Evolutionary conservation across 2,888 invertebrate species (phyloP), one percentile per base, ranked within the genome.

Genomic region (Eremobia ochroleuca): DNA sequence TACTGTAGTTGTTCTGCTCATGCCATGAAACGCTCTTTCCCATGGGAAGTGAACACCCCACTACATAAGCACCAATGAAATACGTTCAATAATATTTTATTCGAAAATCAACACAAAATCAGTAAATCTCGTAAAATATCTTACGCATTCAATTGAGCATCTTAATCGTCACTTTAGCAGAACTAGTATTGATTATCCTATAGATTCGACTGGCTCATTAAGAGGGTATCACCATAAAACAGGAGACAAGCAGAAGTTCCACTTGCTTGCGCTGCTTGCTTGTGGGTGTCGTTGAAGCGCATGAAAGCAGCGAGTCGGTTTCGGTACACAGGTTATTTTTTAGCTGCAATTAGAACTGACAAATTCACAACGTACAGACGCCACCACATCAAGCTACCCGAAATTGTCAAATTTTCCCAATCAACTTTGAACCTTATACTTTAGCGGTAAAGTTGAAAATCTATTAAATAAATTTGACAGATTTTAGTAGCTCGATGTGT

Each of bases 141-240:
- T 74, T 49, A 65, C 59, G n/a, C 40, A 81, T 81, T 85, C 49
- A 83, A 70, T 73, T 46, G 37, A 67, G 37, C 37, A 46, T 64
- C 55, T 73, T 81, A 70, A 76, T 67, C 66, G 62, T 40, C 18
- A 77, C 72, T 70, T 75, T 34, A 74, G 72, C 55, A 34, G 58
- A 67, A 68, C 61, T 66, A 72, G 58, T 73, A 77, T 59, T 52
- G 70, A 73, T 87, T 85, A 78, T 37, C 73, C 0, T 74, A 77
- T 72, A 69, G 73, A 82, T 83, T 85, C 78, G 86, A 77, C 49
- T 61, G 43, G 55, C 64, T 83, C 83, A 85, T 83, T 83, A 85
- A 64, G 55, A 37, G 28, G n/a, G 52, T 52, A 68, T 13, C 2
- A 28, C 31, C 64, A 71, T 31, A 11, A 13, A 34, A 46, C 49